Base-by-base conservation (phyloP, 2,888 invertebrate genomes). In the Erebia palarica region DNA sequence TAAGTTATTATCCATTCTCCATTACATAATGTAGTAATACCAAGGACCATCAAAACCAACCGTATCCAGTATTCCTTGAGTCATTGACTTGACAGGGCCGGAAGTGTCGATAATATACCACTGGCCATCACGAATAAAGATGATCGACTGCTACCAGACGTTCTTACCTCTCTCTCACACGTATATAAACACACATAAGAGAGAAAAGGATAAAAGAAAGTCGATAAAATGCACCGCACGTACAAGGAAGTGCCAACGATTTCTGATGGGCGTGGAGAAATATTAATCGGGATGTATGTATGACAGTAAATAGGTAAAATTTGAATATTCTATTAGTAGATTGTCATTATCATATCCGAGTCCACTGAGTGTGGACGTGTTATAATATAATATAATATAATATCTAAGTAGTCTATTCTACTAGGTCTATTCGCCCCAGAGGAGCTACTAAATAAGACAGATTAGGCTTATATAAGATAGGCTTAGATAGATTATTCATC, bases 111-210 rank as follows among this genome's bases (percentile, higher is more conserved):
- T 90, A 89, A 92, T 90, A 91, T 91, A 89, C 90, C 81, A 88
- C 89, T 84, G 86, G 86, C 89, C 86, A 90, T 86, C 86, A 90
- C 89, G 91, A 92, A 92, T 93, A 91, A 90, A 91, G 92, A 92
- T 92, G 92, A 92, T 91, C 91, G 90, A 86, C 86, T 89, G 84
- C 87, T 85, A 84, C 84, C 86, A 87, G 88, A 86, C 87, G 81
- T 79, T 79, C 72, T 73, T 73, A 72, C 65, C 74, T 83, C 86
- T 83, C 86, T 70, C 73, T 84, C 83, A 8, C 77, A 78, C 82
- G 21, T 14, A 71, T 76, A 72, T 69, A 69, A 69, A 70, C 65
- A 71, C 51, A 67, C 68, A 60, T 51, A 68, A 44, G 77, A 58
- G 71, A 71, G 84, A 87, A 73, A 80, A 82, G 79, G 87, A 89